Evolutionary conservation across 2,888 invertebrate species (phyloP).

Genomic region (Tetrapedia diversipes): DNA sequence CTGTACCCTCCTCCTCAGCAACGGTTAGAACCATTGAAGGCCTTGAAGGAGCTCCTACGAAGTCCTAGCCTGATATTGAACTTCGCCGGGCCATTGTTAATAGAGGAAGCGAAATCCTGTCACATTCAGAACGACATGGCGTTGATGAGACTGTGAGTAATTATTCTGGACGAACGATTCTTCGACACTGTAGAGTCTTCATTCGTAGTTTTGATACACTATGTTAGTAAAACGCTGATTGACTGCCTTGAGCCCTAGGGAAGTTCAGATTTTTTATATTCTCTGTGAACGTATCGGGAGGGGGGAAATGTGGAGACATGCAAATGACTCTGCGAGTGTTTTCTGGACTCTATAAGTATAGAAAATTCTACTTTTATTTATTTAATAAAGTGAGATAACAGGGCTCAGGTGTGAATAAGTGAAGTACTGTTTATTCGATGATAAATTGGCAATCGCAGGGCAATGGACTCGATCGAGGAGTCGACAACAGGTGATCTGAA

Average conservation of each 20-base stretch:
- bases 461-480: slow-evolving; percentile 97
- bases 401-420: no score
- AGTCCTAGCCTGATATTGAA: slow-evolving; percentile 92
- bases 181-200: no score
- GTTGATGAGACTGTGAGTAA: slow-evolving; percentile 89
- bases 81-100: slow-evolving; percentile 85
- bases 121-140: slow-evolving; percentile 91
- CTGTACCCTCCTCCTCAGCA: slow-evolving; percentile 94
- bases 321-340: no score
- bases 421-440: no score
- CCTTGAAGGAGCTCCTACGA: slow-evolving; percentile 91
- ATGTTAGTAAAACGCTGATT: no score
- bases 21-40: slow-evolving; percentile 92
- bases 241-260: no score
- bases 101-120: slow-evolving; percentile 86
- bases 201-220: no score
- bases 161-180: background rate
- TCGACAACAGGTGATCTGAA: slow-evolving; percentile 92
- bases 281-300: no score
- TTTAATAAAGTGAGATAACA: no score
- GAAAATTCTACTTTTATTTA: no score
- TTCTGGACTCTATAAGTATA: no score
- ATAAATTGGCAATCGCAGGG: slow-evolving; percentile 83
- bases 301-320: no score
- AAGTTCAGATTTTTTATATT: background rate